Conservation (phyloP, 2,888 invertebrate genomes). For the Glyphotaelius pellucidus region DNA sequence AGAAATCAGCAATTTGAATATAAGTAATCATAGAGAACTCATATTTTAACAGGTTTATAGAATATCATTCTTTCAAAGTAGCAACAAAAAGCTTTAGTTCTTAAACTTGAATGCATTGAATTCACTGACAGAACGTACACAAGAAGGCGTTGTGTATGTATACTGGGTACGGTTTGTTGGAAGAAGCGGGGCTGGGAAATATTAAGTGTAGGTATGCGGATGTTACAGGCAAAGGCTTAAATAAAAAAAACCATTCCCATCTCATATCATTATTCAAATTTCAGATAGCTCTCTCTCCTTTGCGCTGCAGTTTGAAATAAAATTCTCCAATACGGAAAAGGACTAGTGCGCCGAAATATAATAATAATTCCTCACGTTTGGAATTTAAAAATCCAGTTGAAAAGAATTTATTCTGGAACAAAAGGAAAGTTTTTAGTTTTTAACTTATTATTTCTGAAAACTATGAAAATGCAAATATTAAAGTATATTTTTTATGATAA, state of each 20-base stretch:
- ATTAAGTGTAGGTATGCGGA: conserved; percentile 57
- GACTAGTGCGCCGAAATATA: conserved; percentile 52
- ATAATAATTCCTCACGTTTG: neutral
- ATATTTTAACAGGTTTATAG: neutral
- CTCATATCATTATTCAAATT: conserved; percentile 67
- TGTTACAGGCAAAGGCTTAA: conserved; percentile 62
- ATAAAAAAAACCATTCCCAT: conserved; percentile 66
- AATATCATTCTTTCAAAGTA: neutral
- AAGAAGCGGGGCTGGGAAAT: conserved; percentile 34
- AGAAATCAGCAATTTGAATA: too few species aligned
- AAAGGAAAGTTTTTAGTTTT: too few species aligned
- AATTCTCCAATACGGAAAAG: conserved; percentile 58
- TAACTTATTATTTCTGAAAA: too few species aligned
- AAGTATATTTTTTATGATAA: too few species aligned
- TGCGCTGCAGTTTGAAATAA: conserved; percentile 62
- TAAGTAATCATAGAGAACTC: neutral
- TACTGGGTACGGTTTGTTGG: neutral
- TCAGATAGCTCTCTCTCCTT: conserved; percentile 60
- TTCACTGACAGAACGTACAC: neutral
- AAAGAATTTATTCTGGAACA: too few species aligned
- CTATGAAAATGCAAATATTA: too few species aligned
- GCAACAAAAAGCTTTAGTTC: neutral
- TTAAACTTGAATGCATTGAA: conserved; percentile 32
- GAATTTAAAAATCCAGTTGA: too few species aligned
- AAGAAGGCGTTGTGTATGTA: neutral